These are phyloP conservation scores for Wasmannia auropunctata DNA, from an alignment of 1,140 invertebrate genomes.

Conservation along the genomic window DNA sequence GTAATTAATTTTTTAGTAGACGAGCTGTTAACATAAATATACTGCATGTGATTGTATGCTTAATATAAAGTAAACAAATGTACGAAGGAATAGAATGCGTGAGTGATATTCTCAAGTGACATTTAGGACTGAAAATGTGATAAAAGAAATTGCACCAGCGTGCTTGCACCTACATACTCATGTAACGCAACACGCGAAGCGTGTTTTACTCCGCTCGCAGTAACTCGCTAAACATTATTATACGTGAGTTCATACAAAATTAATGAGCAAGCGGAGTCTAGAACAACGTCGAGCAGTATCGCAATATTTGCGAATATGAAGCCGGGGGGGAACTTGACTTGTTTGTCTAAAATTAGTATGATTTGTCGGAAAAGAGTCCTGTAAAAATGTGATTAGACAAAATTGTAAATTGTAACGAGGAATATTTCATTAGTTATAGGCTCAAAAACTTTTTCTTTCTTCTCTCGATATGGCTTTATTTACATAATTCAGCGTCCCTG, in stretches of 20 bases:
- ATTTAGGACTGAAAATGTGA: neutral
- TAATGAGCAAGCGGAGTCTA: neutral
- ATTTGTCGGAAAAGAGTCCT: neutral
- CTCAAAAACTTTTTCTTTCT: neutral
- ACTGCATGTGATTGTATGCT: neutral
- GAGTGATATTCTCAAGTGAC: neutral
- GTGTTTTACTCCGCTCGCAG: neutral
- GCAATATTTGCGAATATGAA: neutral
- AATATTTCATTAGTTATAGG: neutral
- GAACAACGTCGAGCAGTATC: neutral
- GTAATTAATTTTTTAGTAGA: neutral
- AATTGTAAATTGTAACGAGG: neutral
- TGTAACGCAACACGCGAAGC: neutral
- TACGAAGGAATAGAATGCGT: neutral
- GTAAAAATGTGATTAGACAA: neutral
- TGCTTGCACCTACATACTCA: slow-evolving; percentile 55
- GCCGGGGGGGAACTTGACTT: neutral
- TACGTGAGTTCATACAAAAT: neutral
- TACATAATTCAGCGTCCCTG: neutral
- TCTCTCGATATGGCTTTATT: neutral
- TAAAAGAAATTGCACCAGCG: slow-evolving; percentile 54
- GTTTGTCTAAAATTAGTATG: neutral
- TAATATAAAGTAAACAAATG: neutral
- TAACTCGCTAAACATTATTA: neutral
- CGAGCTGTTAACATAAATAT: neutral